Conservation (phyloP, 2,888 invertebrate genomes). For the Chaitophorus viminalis region DNA sequence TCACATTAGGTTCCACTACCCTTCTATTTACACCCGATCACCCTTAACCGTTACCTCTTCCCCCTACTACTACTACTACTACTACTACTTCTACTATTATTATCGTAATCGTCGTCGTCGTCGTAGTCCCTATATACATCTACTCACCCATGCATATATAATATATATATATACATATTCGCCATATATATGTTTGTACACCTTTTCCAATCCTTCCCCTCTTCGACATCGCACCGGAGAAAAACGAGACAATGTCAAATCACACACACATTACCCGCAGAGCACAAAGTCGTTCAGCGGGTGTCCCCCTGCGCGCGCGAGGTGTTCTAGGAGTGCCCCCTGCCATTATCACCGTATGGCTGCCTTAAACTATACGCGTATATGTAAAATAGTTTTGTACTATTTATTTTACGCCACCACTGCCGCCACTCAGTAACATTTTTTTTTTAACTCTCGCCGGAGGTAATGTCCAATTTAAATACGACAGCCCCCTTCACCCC, state of each 20-base stretch:
- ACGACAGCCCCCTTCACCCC: constrained; percentile 46
- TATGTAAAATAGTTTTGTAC: constrained; percentile 59
- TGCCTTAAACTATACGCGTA: background rate
- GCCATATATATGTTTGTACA: too few species aligned
- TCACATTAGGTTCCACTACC: background rate
- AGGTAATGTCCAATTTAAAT: constrained; percentile 62
- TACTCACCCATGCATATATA: background rate
- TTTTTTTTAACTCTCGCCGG: background rate
- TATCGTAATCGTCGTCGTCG: constrained; percentile 45
- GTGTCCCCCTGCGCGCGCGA: background rate
- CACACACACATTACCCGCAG: constrained; percentile 24
- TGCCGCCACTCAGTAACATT: constrained; percentile 17
- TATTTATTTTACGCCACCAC: constrained; percentile 51
- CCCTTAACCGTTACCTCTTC: background rate
- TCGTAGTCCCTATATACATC: background rate
- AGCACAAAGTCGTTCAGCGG: constrained; percentile 27
- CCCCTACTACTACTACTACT: background rate
- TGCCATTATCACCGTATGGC: constrained; percentile 4
- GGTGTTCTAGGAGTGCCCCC: background rate
- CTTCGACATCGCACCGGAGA: constrained; percentile 26
- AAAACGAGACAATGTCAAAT: constrained; percentile 59
- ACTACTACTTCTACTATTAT: background rate
- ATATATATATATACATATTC: background rate
- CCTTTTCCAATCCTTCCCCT: background rate
- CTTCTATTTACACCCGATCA: background rate